Conservation (phyloP, 2,113 vertebrate species). For the Orycteropus afer region DNA sequence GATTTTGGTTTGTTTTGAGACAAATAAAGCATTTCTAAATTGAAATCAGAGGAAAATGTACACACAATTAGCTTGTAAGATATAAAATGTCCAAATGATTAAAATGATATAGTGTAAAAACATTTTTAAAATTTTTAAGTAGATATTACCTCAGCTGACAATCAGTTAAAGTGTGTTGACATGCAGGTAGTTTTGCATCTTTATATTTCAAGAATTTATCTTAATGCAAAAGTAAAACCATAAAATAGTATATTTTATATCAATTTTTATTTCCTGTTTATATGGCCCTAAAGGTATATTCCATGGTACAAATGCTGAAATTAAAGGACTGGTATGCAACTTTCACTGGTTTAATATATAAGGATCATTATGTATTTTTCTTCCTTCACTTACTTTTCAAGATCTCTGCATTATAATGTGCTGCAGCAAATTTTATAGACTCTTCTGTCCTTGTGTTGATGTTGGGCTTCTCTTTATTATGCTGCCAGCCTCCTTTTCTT, state of each 20-base stretch:
- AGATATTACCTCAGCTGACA: background rate
- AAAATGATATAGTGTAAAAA: background rate
- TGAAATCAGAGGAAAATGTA: background rate
- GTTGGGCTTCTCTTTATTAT: slow-evolving; percentile 80
- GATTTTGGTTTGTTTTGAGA: background rate
- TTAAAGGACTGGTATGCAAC: background rate
- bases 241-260: background rate
- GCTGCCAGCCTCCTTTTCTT: slow-evolving; percentile 87
- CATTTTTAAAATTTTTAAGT: background rate
- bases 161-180: background rate
- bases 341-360: background rate
- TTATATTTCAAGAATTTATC: background rate
- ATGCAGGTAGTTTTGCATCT: background rate
- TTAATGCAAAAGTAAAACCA: background rate
- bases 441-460: slow-evolving; percentile 86
- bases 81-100: background rate
- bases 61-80: background rate
- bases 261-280: background rate
- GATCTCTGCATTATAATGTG: slow-evolving; percentile 94
- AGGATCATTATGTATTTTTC: accelerated
- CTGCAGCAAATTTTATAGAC: slow-evolving; percentile 92
- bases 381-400: slow-evolving; percentile 93
- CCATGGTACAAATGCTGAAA: background rate
- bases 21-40: slow-evolving; percentile 1
- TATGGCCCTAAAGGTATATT: background rate